These are phyloP conservation scores for Heliconius nattereri DNA, from an alignment of 1,140 invertebrate genomes.

Conservation along the genomic window DNA sequence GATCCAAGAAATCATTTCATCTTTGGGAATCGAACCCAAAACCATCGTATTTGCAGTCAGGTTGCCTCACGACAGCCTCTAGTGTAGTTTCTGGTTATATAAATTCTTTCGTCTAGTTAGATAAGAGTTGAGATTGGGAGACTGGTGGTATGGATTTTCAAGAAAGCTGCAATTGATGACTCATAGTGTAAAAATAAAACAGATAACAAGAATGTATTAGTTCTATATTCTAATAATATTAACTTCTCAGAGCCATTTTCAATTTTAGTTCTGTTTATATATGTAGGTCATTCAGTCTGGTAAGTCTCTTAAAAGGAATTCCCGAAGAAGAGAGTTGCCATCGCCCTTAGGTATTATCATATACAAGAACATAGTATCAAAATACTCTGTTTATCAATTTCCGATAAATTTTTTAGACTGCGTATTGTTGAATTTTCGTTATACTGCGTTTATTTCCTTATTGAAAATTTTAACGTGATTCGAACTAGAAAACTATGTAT, in stretches of 20 bases:
- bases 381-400: background rate
- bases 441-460: background rate
- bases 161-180: no score
- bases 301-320: background rate
- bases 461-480: no score
- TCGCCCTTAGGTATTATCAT: no score
- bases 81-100: no score
- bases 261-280: background rate
- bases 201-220: background rate
- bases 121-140: no score
- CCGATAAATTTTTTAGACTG: no score
- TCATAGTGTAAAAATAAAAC: background rate
- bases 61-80: no score
- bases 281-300: constrained; percentile 1
- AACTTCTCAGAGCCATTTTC: background rate
- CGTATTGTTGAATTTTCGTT: background rate
- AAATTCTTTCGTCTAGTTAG: no score
- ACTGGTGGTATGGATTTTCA: no score
- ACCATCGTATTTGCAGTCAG: no score
- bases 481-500: background rate
- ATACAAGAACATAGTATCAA: background rate
- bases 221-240: background rate
- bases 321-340: background rate
- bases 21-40: no score
- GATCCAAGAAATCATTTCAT: no score